Percentiles rank a stretch among this genome's conserved stretches.
Conservation (phyloP, 2,888 invertebrate species). For the Zygogramma bicolorata region DNA sequence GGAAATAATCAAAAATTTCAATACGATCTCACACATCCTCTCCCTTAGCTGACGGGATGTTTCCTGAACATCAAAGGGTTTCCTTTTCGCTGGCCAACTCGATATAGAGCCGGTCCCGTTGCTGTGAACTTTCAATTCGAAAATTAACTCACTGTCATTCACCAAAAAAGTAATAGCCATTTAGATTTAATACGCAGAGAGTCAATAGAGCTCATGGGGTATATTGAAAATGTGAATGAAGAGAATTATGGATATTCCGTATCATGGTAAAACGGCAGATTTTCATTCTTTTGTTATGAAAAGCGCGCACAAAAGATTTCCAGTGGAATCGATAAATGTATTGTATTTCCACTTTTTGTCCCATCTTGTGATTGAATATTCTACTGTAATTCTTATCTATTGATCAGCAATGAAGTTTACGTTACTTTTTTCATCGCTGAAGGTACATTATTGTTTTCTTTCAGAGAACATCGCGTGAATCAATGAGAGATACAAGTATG, state of each 20-base stretch:
- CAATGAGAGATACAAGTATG: no score
- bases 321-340: neutral
- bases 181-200: neutral
- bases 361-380: no score
- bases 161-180: neutral
- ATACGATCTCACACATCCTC: no score
- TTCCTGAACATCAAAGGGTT: no score
- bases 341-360: neutral
- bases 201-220: neutral
- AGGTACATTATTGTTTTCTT: no score
- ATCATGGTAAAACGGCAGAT: neutral
- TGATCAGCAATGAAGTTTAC: no score
- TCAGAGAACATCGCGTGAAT: no score
- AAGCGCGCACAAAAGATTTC: neutral
- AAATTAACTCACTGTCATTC: neutral
- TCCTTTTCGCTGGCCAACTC: neutral
- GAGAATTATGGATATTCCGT: neutral
- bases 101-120: neutral
- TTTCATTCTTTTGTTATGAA: neutral
- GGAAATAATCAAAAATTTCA: no score
- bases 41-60: neutral
- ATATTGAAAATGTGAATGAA: neutral
- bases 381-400: no score
- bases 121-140: neutral
- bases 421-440: no score